Evolutionary conservation across 1,140 invertebrate genomes (phyloP), one percentile per base, ranked within the genome.

Genomic region (Rhopalosiphum maidis): DNA sequence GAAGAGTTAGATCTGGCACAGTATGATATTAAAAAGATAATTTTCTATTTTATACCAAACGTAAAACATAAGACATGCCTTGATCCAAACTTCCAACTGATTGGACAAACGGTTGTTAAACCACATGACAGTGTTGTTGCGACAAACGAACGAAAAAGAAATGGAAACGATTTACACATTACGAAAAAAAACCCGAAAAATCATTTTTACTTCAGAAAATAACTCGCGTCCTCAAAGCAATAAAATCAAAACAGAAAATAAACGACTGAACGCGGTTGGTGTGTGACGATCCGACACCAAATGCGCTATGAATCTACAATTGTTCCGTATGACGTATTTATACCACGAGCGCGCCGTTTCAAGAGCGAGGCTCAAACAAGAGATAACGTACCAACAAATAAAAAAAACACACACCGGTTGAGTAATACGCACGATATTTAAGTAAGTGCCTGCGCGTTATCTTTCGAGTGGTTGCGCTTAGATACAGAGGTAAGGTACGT

Each of bases 1-100:
- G 96, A 96, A 96, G 96, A 96, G 96, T 96, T 96, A 96, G 96
- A 96, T 96, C 96, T 96, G 96, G 96, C 96, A 94, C 93, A 5
- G 54, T 41, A 30, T 43, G 22, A 94, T 82, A 93, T 55, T 46
- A 48, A 91, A 35, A 30, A 11, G 55, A 91, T 82, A 22, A 35
- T 91, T 91, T 91, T 46, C 25, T 77, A 91, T 91, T 91, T 82
- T 48, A 54, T 41, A 91, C 25, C 30, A 82, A 77, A 85, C 23
- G 55, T 25, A 60, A 90, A 55, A 88, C 51, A 55, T 43, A 41
- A 90, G 7, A 94, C 93, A 94, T 96, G 96, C 95, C 95, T 94
- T 96, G 96, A 96, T 96, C 96, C 94, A 95, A 96, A 95, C 95
- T 96, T 96, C 96, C 96, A 96, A 96, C 96, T 94, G 93, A 93